Base-by-base conservation (phyloP, 2,113 vertebrate species). In the Tautogolabrus adspersus region DNA sequence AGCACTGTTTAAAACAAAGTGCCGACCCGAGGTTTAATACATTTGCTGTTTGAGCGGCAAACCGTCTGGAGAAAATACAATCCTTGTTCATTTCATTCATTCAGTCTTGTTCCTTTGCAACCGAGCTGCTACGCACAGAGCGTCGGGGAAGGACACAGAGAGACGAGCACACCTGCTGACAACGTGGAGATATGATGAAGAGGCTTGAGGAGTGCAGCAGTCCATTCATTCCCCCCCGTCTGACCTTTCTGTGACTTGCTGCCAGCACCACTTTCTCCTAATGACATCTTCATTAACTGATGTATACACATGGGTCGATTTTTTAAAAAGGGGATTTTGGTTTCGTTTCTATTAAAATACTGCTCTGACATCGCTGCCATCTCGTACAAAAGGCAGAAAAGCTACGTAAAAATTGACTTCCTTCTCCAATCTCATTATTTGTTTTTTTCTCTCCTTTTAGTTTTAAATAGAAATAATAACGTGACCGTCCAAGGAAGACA, bases 391-490 rank as follows among this genome's bases (percentile, higher is more conserved):
- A 87, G 75, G 75, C 80, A 88, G 71, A 85, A 87, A 91, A 89
- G 62, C 73, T 75, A 86, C 77, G 86, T 89, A 79, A 89, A 90
- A 90, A 85, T 79, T 19, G 64, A 68, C 26, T 77, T 69, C 49
- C 71, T 86, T 83, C 66, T 51, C 16, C 26, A 46, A 66, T 77
- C 19, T 66, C 52, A 34, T 85, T 46, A 76, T 71, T 67, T 42
- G 13, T 19, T 23, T 19, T 56, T 71, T 56, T 77, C 61, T 71
- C 64, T 81, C 38, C 30, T 72, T 89, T 87, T 63, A 66, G 67
- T 72, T 90, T 92, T 89, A 89, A 91, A 92, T 92, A 93, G 75
- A 93, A 91, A 89, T 72, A 68, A 90, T 80, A 57, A 72, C 46
- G 73, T 57, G 56, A 90, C 75, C 77, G 58, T 77, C 75, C 13